Evolutionary conservation across 2,888 invertebrate species (phyloP).

Genomic region (Drosophila anomelani): DNA sequence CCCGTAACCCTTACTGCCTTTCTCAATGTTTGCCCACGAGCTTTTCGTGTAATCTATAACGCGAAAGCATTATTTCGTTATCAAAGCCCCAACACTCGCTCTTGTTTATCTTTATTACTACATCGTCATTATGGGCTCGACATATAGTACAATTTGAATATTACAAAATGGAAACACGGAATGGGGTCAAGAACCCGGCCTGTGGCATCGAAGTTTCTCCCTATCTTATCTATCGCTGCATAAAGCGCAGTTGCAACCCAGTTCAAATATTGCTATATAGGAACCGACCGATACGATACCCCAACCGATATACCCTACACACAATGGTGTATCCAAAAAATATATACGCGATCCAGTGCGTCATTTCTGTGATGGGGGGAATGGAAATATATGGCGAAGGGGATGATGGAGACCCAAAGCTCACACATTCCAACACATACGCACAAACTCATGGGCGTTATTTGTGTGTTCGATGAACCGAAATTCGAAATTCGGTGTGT

Average conservation of each 20-base stretch:
- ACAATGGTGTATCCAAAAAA: slow-evolving; percentile 27
- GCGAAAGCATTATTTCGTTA: slow-evolving; percentile 8
- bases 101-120: slow-evolving; percentile 28
- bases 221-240: slow-evolving; percentile 39
- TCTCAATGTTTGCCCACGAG: slow-evolving; percentile 5
- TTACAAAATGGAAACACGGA: slow-evolving; percentile 16
- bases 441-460: slow-evolving; percentile 53
- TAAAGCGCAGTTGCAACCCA: slow-evolving; percentile 31
- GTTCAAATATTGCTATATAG: slow-evolving; percentile 11
- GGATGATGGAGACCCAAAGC: slow-evolving; percentile 12
- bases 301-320: slow-evolving; percentile 25
- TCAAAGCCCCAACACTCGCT: neutral
- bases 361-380: slow-evolving; percentile 15
- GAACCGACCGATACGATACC: neutral
- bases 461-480: slow-evolving; percentile 80
- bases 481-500: slow-evolving; percentile 56
- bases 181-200: slow-evolving; percentile 39
- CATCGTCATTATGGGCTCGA: slow-evolving; percentile 12
- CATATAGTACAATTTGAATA: slow-evolving; percentile 28
- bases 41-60: neutral
- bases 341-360: slow-evolving; percentile 12
- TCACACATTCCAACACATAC: slow-evolving; percentile 43
- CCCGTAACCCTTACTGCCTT: neutral
- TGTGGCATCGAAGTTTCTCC: slow-evolving; percentile 1
- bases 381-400: neutral